These are phyloP conservation scores for Formica aserva DNA, from an alignment of 2,888 invertebrate species.

Conservation along the genomic window DNA sequence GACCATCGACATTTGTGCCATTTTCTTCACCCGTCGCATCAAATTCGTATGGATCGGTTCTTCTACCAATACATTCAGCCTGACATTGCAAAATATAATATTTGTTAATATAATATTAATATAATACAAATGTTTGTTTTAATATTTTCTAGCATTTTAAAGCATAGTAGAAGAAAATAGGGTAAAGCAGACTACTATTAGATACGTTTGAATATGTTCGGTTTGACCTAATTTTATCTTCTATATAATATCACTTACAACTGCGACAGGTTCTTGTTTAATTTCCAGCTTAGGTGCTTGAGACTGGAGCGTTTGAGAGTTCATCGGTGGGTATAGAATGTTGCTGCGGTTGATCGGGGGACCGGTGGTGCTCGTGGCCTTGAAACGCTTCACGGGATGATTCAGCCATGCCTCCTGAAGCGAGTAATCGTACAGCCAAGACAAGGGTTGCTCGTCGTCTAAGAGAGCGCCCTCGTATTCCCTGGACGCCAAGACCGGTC, in stretches of 20 bases:
- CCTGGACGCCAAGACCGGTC: slow-evolving; percentile 92
- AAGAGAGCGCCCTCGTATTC: slow-evolving; percentile 93
- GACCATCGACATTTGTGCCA: slow-evolving; percentile 86
- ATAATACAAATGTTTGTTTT: not conserved
- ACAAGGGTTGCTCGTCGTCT: slow-evolving; percentile 93
- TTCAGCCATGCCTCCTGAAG: slow-evolving; percentile 90
- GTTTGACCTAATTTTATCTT: not conserved
- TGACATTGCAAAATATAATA: slow-evolving; percentile 58
- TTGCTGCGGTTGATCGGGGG: slow-evolving; percentile 83
- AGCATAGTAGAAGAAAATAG: not conserved
- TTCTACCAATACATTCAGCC: slow-evolving; percentile 82
- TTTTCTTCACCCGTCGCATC: slow-evolving; percentile 89
- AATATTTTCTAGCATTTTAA: not conserved
- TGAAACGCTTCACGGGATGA: slow-evolving; percentile 96
- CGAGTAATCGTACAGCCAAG: slow-evolving; percentile 95
- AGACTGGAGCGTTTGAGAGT: slow-evolving; percentile 85
- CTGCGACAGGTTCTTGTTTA: slow-evolving; percentile 88
- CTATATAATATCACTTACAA: slow-evolving; percentile 77
- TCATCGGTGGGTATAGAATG: slow-evolving; percentile 89
- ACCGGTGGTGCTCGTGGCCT: slow-evolving; percentile 84
- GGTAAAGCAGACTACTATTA: not conserved
- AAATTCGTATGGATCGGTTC: slow-evolving; percentile 90
- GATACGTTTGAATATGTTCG: not conserved
- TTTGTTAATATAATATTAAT: not conserved
- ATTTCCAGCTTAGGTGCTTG: slow-evolving; percentile 87